Evolutionary conservation across 2,113 vertebrate species (phyloP).

Genomic region (Periophthalmodon schlosseri): DNA sequence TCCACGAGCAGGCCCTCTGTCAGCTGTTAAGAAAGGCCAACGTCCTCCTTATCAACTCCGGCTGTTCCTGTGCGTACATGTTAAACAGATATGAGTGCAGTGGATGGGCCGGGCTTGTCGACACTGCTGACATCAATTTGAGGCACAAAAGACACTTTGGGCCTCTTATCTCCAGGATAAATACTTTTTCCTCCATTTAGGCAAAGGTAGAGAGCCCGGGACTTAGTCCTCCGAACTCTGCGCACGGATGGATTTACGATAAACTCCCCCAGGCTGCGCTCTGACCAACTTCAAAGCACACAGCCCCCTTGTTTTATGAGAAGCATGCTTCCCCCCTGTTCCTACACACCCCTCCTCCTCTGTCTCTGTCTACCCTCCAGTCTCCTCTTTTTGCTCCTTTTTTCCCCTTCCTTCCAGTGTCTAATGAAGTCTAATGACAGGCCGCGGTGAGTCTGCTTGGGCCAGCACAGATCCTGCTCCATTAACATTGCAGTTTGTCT

Average conservation of each 20-base stretch:
- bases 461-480: conserved; percentile 68
- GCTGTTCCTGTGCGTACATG: conserved; percentile 34
- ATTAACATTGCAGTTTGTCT: conserved; percentile 80
- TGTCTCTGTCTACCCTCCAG: conserved; percentile 38
- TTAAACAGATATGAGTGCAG: conserved; percentile 30
- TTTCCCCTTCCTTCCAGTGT: conserved; percentile 11
- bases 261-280: conserved; percentile 63
- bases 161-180: conserved; percentile 63
- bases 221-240: conserved; percentile 56
- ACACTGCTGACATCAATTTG: conserved; percentile 35
- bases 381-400: conserved; percentile 42
- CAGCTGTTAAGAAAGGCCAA: conserved; percentile 57
- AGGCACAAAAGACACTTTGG: conserved; percentile 54
- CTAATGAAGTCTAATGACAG: conserved; percentile 81
- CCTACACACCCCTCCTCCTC: conserved; percentile 36
- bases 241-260: conserved; percentile 67
- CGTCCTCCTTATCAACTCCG: conserved; percentile 27
- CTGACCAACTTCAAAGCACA: conserved; percentile 73
- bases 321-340: conserved; percentile 60
- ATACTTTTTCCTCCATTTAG: conserved; percentile 49
- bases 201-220: conserved; percentile 56
- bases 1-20: conserved; percentile 61
- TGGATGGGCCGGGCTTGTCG: conserved; percentile 12
- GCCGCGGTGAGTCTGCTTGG: conserved; percentile 56
- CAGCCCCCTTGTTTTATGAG: conserved; percentile 71